These are phyloP conservation scores for Hippocampus guttulatus DNA, from an alignment of 2,113 vertebrate species.

Conservation along the genomic window DNA sequence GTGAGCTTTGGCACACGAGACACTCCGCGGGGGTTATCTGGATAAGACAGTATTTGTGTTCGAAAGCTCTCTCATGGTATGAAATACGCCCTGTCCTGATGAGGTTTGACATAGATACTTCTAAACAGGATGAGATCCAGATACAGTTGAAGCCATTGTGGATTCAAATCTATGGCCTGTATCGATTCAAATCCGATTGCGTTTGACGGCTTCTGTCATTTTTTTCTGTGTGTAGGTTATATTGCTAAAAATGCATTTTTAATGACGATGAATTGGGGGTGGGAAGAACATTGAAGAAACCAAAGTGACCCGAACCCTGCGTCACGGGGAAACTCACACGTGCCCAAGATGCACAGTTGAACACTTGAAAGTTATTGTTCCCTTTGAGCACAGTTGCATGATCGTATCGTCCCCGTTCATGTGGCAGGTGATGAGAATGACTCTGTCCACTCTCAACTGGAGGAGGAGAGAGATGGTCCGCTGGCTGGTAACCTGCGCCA, in stretches of 20 bases:
- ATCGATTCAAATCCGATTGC: too few relatives aligned
- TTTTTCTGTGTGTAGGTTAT: too few relatives aligned
- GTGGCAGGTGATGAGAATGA: constrained; percentile 96
- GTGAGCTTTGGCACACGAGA: background rate
- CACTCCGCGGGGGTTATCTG: background rate
- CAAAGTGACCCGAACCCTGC: background rate
- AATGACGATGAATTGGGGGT: too few relatives aligned
- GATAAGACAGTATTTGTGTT: too few relatives aligned
- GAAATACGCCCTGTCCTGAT: too few relatives aligned
- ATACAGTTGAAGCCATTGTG: too few relatives aligned
- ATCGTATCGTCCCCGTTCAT: background rate
- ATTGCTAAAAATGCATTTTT: too few relatives aligned
- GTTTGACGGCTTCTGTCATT: too few relatives aligned
- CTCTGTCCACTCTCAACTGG: constrained; percentile 97
- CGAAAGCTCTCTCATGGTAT: too few relatives aligned
- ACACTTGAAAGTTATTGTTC: background rate
- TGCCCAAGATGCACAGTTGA: background rate
- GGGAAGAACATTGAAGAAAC: background rate
- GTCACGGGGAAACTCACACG: background rate
- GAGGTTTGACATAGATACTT: too few relatives aligned
- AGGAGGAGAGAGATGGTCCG: constrained; percentile 97
- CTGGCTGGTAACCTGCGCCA: constrained; percentile 97
- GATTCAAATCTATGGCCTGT: too few relatives aligned
- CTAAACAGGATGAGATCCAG: background rate
- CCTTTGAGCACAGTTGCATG: background rate